Conservation (phyloP, 2,888 invertebrate species). For the Tanytarsus gracilentus region DNA sequence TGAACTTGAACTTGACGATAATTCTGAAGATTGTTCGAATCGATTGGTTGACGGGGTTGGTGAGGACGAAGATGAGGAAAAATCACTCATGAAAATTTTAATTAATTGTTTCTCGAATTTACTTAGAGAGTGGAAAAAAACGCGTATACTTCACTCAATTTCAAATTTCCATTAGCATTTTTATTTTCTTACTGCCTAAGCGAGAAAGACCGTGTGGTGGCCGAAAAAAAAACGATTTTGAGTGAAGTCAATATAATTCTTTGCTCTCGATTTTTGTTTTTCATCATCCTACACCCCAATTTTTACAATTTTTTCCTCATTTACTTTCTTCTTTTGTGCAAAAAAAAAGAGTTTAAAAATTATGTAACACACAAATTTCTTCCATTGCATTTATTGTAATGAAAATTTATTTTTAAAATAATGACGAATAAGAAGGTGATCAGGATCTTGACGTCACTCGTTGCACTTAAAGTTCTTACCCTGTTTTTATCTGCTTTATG, state of each 20-base stretch:
- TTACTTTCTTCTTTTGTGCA: background rate
- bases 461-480: background rate
- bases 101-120: background rate
- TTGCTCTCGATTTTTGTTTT: too few relatives aligned
- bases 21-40: background rate
- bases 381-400: background rate
- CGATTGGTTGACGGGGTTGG: background rate
- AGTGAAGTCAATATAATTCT: too few relatives aligned
- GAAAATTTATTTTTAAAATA: conserved; percentile 14
- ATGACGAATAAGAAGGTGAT: conserved; percentile 14
- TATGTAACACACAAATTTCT: background rate
- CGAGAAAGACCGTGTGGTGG: too few relatives aligned
- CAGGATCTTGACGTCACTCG: background rate
- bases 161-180: too few relatives aligned
- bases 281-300: background rate
- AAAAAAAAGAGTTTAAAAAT: too few relatives aligned
- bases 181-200: too few relatives aligned
- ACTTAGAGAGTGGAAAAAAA: too few relatives aligned
- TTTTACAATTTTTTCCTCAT: background rate
- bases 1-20: background rate
- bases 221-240: too few relatives aligned
- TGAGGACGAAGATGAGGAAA: background rate
- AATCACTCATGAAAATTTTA: background rate
- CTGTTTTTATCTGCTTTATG: background rate
- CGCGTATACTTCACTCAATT: too few relatives aligned